Percentiles rank a stretch among this genome's conserved stretches.
Evolutionary conservation across 2,888 invertebrate species (phyloP).

Genomic region (Eulithis testata): DNA sequence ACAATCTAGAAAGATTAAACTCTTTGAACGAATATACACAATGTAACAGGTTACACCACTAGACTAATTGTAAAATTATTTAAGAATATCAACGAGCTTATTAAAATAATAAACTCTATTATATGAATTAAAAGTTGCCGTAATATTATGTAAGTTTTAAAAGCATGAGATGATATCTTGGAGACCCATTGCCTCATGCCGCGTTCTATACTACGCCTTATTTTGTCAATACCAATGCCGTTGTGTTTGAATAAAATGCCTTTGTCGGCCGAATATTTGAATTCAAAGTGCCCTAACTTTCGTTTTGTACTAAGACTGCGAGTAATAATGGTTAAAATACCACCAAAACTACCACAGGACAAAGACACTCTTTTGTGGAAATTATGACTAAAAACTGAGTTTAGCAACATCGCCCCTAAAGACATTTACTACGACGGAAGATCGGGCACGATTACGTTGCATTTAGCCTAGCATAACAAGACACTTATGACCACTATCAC

Average conservation of each 20-base stretch:
- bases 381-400: too few species aligned
- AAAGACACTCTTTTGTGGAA: too few species aligned
- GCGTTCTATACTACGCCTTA: background rate
- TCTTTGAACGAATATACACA: conserved; percentile 57
- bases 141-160: conserved; percentile 10
- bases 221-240: background rate
- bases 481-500: conserved; percentile 1
- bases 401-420: too few species aligned
- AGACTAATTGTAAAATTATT: conserved; percentile 35
- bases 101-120: conserved; percentile 4
- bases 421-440: background rate
- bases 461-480: background rate
- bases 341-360: too few species aligned
- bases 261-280: too few species aligned
- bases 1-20: conserved; percentile 57
- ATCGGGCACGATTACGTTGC: conserved; percentile 6
- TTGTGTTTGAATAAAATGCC: too few species aligned
- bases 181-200: background rate
- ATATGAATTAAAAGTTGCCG: conserved; percentile 15
- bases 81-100: conserved; percentile 23
- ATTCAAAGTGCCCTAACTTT: too few species aligned
- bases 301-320: too few species aligned
- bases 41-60: conserved; percentile 53
- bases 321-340: too few species aligned
- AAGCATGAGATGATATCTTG: conserved; percentile 3